Conservation (phyloP, 2,888 invertebrate genomes). For the Hemithea aestivaria region DNA sequence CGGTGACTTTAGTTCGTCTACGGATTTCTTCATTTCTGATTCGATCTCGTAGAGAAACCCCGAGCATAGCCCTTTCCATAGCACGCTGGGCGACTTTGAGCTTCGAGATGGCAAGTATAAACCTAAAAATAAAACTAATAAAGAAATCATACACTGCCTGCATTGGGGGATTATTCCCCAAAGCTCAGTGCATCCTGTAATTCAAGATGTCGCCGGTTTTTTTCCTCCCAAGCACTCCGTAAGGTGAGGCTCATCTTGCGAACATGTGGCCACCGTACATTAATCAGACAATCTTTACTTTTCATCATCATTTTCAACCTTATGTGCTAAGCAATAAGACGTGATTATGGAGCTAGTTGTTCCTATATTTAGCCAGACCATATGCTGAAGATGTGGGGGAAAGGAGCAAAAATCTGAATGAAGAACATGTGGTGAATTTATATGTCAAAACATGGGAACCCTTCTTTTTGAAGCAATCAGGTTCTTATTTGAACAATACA, state of each 20-base stretch:
- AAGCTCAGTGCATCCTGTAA: constrained; percentile 70
- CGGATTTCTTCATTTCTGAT: too few species aligned
- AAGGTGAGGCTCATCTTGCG: constrained; percentile 68
- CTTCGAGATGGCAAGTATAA: neutral
- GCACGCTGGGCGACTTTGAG: too few species aligned
- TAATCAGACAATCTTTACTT: constrained; percentile 5
- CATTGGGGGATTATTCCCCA: constrained; percentile 41
- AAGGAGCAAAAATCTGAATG: constrained; percentile 40
- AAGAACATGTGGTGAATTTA: constrained; percentile 27
- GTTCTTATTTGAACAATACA: neutral
- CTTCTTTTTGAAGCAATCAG: constrained; percentile 17
- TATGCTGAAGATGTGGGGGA: constrained; percentile 60
- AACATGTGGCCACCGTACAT: constrained; percentile 22
- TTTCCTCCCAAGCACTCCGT: constrained; percentile 61
- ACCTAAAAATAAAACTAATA: constrained; percentile 27
- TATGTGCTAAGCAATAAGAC: constrained; percentile 12
- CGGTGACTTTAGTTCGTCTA: too few species aligned
- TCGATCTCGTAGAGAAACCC: too few species aligned
- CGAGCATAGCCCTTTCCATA: too few species aligned
- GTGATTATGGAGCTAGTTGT: constrained; percentile 12
- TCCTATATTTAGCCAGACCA: constrained; percentile 70
- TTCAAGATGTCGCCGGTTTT: constrained; percentile 65
- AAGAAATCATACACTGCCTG: constrained; percentile 38
- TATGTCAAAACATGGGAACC: constrained; percentile 38
- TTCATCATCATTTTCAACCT: constrained; percentile 6